A percentile compares a stretch with the other conserved stretches of the same genome.
Conservation (phyloP, 2,797 vertebrate genomes). For the Eurystomus glaucurus region DNA sequence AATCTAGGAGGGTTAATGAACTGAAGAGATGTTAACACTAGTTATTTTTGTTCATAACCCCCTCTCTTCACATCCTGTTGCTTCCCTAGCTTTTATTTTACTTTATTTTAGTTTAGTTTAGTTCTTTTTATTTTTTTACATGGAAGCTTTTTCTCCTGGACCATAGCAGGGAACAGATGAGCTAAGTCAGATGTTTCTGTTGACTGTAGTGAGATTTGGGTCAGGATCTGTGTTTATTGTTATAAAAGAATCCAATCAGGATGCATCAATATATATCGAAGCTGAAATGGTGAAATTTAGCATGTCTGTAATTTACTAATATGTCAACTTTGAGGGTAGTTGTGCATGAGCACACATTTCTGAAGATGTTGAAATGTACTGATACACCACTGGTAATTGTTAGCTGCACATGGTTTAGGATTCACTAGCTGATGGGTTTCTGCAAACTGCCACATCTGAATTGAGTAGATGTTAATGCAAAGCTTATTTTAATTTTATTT, state of each 20-base stretch:
- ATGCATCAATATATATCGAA: background rate
- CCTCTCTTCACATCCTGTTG: background rate
- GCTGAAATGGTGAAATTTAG: background rate
- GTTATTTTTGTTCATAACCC: conserved; percentile 7
- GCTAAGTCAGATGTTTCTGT: background rate
- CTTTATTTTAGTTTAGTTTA: too few species aligned
- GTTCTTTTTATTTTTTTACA: conserved; percentile 54
- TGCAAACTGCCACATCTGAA: background rate
- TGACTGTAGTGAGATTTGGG: background rate
- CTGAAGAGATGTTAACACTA: background rate
- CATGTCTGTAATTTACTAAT: background rate
- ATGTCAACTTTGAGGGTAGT: background rate
- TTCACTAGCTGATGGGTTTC: background rate
- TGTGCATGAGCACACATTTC: background rate
- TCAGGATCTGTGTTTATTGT: background rate
- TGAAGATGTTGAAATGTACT: background rate
- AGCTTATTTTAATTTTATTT: background rate
- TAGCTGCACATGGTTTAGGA: background rate
- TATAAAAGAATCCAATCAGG: background rate
- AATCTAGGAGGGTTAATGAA: conserved; percentile 15
- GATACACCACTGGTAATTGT: background rate
- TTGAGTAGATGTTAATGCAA: background rate
- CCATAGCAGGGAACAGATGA: background rate
- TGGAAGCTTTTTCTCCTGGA: background rate
- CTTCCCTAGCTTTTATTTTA: conserved; percentile 6